Evolutionary conservation across 30 jellyfish, hydroid and myxozoan species (phyloP).

Genomic region (Aurelia aurita): DNA sequence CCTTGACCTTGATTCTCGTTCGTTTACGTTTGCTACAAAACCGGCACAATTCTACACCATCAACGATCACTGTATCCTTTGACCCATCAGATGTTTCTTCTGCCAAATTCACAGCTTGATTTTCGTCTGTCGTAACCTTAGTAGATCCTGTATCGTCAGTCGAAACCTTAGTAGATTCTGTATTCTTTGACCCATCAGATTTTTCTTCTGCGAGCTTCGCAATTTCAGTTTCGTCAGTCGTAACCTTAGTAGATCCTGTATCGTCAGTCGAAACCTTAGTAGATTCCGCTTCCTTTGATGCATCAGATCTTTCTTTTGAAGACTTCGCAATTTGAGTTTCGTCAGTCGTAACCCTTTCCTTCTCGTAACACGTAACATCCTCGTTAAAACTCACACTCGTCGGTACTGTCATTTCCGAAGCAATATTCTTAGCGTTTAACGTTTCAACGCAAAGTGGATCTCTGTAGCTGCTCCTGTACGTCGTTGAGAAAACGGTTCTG

Average conservation of each 20-base stretch:
- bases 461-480: constrained; percentile 41
- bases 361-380: not conserved
- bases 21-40: constrained; percentile 39
- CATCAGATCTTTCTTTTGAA: too few relatives aligned
- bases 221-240: too few relatives aligned
- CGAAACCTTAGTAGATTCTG: too few relatives aligned
- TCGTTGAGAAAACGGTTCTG: constrained; percentile 21
- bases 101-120: not conserved
- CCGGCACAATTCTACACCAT: constrained; percentile 15
- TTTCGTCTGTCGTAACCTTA: not conserved
- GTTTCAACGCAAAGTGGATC: constrained; percentile 7
- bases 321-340: too few relatives aligned
- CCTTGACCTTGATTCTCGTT: constrained; percentile 1
- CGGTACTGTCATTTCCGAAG: not conserved
- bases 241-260: not conserved
- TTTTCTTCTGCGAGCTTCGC: too few relatives aligned
- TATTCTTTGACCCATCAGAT: too few relatives aligned
- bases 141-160: not conserved
- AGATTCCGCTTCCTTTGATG: too few relatives aligned
- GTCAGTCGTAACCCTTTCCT: not conserved
- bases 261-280: too few relatives aligned
- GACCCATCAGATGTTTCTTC: not conserved
- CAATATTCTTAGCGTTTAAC: not conserved
- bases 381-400: constrained; percentile 37
- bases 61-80: not conserved